phyloP scores from a whole-genome alignment of 2,113 vertebrate genomes.

The Leucosticte australis region DNA sequence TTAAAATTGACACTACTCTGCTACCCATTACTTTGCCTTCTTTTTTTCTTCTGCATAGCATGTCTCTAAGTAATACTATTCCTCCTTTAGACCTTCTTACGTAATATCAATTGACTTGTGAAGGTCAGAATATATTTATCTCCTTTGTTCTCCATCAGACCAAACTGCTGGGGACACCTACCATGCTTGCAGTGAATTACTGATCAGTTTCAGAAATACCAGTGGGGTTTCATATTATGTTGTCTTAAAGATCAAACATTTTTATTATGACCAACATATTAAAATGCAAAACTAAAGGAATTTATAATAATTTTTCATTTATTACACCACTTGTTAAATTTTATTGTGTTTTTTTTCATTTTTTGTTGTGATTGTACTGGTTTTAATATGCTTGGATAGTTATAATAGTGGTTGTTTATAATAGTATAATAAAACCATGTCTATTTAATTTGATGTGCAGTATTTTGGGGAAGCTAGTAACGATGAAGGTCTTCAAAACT shows the following conservation, averaged over 20 bases:
- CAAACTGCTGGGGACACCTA: not conserved
- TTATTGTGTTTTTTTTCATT: rapidly evolving
- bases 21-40: not conserved
- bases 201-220: not conserved
- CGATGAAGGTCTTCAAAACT: not conserved
- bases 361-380: not conserved
- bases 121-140: not conserved
- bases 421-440: not conserved
- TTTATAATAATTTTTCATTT: not conserved
- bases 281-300: not conserved
- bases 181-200: not conserved
- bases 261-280: not conserved
- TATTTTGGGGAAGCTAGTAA: not conserved
- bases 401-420: not conserved
- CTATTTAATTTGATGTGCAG: not conserved
- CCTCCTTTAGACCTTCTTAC: not conserved
- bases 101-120: not conserved
- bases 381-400: not conserved
- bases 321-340: not conserved
- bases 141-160: not conserved
- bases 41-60: not conserved
- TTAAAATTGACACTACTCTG: not conserved
- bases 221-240: not conserved
- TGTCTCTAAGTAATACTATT: not conserved
- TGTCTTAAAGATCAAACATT: not conserved